phyloP scores from a whole-genome alignment of 2,888 invertebrate species.

The Hyppa rectilinea region DNA sequence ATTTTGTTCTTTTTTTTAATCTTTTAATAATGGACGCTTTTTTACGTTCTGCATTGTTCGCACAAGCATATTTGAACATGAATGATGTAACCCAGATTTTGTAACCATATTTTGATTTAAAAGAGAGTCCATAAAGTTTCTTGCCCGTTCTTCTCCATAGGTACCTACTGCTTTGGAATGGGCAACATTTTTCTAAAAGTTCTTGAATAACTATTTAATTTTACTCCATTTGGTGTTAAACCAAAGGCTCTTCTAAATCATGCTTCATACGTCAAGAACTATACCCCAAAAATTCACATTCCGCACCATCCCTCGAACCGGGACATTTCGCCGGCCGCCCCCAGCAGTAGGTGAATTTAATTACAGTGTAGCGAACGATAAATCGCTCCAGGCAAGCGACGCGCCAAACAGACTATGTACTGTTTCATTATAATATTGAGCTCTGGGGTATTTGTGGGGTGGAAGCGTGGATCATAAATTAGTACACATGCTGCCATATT shows the following conservation, averaged over 20 bases:
- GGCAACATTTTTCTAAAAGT: slow-evolving; percentile 12
- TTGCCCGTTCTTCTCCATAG: too few species aligned
- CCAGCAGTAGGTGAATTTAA: slow-evolving; percentile 73
- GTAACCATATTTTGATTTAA: too few species aligned
- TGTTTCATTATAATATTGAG: slow-evolving; percentile 60
- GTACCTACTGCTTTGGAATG: too few species aligned
- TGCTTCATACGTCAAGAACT: not conserved
- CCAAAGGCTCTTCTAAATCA: not conserved
- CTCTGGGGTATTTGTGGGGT: slow-evolving; percentile 44
- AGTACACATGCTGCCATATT: slow-evolving; percentile 25
- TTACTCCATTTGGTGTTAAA: not conserved
- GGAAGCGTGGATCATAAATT: slow-evolving; percentile 44
- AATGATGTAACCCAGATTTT: too few species aligned
- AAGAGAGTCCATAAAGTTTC: too few species aligned
- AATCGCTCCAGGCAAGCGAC: slow-evolving; percentile 65
- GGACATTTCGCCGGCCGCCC: slow-evolving; percentile 64
- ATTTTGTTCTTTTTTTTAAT: too few species aligned
- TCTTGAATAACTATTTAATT: not conserved
- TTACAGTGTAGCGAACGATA: slow-evolving; percentile 72
- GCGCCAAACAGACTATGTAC: slow-evolving; percentile 52
- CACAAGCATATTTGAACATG: too few species aligned
- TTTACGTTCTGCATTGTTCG: too few species aligned
- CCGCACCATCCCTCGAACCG: slow-evolving; percentile 45
- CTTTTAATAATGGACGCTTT: too few species aligned
- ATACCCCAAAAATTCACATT: slow-evolving; percentile 13